These are phyloP conservation scores for Pardalotus punctatus DNA, from an alignment of 2,113 vertebrate species.

Conservation along the genomic window DNA sequence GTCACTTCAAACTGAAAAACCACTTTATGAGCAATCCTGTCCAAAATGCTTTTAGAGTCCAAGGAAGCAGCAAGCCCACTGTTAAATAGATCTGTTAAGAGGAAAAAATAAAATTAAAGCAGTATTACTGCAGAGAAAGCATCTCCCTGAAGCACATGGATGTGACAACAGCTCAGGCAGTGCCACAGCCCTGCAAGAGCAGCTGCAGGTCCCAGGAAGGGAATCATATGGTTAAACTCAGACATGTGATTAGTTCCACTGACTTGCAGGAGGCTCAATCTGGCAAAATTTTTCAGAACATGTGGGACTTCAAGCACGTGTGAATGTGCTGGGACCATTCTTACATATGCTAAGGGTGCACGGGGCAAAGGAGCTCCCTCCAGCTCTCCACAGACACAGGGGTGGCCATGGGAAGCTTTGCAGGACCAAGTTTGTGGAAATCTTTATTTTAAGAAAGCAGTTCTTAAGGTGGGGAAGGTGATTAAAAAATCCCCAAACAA, in stretches of 20 bases:
- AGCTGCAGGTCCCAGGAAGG: neutral
- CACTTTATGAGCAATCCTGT: neutral
- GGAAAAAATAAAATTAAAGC: neutral
- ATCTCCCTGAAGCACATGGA: neutral
- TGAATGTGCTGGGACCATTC: neutral
- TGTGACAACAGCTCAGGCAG: neutral
- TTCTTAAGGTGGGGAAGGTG: neutral
- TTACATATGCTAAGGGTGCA: neutral
- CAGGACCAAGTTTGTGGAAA: neutral
- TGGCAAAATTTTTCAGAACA: neutral
- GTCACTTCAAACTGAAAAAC: neutral
- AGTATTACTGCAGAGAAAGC: neutral
- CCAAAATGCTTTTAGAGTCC: neutral
- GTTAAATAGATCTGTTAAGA: neutral
- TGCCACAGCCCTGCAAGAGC: neutral
- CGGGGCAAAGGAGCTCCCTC: neutral
- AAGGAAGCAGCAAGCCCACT: neutral
- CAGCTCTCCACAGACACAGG: neutral
- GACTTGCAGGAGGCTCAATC: neutral
- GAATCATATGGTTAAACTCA: neutral
- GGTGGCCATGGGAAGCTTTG: neutral
- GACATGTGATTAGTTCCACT: neutral
- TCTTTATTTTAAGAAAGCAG: neutral
- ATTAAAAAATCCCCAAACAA: neutral
- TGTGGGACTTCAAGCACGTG: neutral